Evolutionary conservation across 2,797 vertebrate genomes (phyloP).

Genomic region (Adelosebastes latens): DNA sequence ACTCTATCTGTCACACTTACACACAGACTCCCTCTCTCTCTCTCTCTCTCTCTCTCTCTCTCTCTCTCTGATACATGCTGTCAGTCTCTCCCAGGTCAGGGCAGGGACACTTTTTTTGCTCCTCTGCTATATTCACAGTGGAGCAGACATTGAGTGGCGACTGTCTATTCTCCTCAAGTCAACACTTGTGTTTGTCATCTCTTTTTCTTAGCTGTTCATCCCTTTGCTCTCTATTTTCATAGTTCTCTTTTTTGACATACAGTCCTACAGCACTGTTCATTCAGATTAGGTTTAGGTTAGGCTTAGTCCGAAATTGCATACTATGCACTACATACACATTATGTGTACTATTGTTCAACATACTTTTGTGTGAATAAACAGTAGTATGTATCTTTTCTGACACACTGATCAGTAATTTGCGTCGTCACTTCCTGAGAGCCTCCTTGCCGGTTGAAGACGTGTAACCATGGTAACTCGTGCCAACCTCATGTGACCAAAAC

Average conservation of each 20-base stretch:
- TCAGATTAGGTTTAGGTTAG: too few species aligned
- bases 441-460: too few species aligned
- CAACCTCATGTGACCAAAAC: too few species aligned
- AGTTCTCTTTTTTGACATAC: not conserved
- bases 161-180: slow-evolving; percentile 41
- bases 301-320: too few species aligned
- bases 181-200: slow-evolving; percentile 26
- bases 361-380: too few species aligned
- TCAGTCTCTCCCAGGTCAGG: slow-evolving; percentile 64
- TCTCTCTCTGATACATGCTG: slow-evolving; percentile 31
- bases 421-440: too few species aligned
- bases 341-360: too few species aligned
- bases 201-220: slow-evolving; percentile 4
- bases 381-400: too few species aligned
- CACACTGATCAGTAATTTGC: too few species aligned
- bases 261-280: not conserved
- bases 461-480: too few species aligned
- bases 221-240: not conserved
- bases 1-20: slow-evolving; percentile 66
- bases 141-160: slow-evolving; percentile 48
- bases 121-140: slow-evolving; percentile 37
- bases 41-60: not conserved
- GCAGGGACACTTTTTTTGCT: slow-evolving; percentile 50
- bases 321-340: too few species aligned
- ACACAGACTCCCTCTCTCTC: not conserved